Conservation (phyloP, 2,797 vertebrate species). For the Mico argentatus region DNA sequence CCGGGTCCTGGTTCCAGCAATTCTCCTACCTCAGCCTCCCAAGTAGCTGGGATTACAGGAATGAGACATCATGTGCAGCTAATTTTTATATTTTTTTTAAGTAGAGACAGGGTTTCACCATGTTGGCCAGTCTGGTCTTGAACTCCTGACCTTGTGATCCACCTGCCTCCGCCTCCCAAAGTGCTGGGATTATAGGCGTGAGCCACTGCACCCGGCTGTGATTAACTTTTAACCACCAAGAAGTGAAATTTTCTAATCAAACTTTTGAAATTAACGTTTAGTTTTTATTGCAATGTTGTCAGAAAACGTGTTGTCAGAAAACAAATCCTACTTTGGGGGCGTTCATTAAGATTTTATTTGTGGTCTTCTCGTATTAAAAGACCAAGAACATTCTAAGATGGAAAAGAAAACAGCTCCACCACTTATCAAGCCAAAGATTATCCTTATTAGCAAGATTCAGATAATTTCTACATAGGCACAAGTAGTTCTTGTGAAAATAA, state of each 20-base stretch:
- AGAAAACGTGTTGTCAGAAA: neutral
- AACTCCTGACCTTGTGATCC: neutral
- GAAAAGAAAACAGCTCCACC: neutral
- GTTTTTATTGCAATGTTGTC: neutral
- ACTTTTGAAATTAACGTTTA: neutral
- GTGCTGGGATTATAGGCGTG: neutral
- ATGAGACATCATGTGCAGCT: fast-evolving
- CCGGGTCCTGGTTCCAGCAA: neutral
- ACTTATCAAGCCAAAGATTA: neutral
- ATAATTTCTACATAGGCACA: neutral
- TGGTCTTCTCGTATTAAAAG: neutral
- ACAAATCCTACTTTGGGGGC: too few species aligned
- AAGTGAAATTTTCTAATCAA: neutral
- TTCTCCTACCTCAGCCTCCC: neutral
- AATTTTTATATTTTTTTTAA: neutral
- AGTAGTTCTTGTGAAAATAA: neutral
- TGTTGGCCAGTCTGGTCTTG: neutral
- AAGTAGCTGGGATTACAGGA: neutral
- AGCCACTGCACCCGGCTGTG: neutral
- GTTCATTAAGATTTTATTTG: neutral
- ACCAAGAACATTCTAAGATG: neutral
- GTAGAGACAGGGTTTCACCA: neutral
- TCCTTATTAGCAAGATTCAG: neutral
- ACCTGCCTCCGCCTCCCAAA: neutral
- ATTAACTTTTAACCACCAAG: neutral